These are phyloP conservation scores for Fopius arisanus DNA, from an alignment of 1,140 invertebrate genomes.

Conservation along the genomic window DNA sequence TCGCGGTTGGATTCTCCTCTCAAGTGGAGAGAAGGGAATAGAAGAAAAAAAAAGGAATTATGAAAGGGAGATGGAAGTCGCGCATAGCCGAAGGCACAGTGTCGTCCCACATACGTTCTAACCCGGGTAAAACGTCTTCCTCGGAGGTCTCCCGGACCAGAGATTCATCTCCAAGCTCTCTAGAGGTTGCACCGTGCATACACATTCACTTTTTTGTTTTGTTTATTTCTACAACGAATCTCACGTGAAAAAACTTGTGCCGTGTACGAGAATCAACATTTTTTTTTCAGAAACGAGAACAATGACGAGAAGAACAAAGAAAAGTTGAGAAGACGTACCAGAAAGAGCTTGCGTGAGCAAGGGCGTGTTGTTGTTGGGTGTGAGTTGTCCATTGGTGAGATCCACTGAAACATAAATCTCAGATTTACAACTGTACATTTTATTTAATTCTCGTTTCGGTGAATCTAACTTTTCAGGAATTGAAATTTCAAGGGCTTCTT, in stretches of 20 bases:
- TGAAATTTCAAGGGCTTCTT: background rate
- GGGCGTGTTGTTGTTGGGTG: constrained; percentile 92
- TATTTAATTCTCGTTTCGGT: background rate
- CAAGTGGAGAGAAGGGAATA: constrained; percentile 25
- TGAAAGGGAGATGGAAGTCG: constrained; percentile 33
- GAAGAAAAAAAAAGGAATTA: constrained; percentile 31
- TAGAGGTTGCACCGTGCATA: constrained; percentile 3
- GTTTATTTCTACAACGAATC: background rate
- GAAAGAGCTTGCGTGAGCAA: constrained; percentile 92
- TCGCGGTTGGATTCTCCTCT: constrained; percentile 18
- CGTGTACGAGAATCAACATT: background rate
- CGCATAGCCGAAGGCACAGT: constrained; percentile 41
- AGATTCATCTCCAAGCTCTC: constrained; percentile 12
- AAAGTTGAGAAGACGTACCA: constrained; percentile 71
- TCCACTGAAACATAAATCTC: constrained; percentile 83
- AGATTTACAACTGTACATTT: constrained; percentile 53
- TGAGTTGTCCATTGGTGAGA: constrained; percentile 92
- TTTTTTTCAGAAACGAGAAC: constrained; percentile 2
- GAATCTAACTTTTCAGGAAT: background rate
- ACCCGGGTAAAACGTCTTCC: constrained; percentile 19
- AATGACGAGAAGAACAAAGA: background rate
- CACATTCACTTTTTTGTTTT: background rate
- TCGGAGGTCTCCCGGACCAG: background rate
- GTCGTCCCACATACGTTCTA: constrained; percentile 39
- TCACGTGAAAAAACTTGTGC: background rate